Conservation (phyloP, 2,888 invertebrate genomes). For the Lissocephala sabroskyi region DNA sequence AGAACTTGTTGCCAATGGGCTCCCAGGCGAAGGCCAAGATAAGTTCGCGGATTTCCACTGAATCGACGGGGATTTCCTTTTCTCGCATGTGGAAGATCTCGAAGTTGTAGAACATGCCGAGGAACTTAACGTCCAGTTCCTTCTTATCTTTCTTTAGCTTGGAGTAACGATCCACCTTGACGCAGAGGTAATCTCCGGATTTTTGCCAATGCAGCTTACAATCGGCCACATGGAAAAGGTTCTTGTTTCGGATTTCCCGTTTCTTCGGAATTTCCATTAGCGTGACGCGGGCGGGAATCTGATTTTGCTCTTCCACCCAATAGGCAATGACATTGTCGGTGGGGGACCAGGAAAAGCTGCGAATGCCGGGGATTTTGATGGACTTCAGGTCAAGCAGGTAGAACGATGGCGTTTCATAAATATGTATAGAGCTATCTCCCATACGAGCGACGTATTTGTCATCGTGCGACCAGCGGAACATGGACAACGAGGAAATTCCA, state of each 20-base stretch:
- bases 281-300: conserved; percentile 95
- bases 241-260: conserved; percentile 91
- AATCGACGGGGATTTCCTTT: conserved; percentile 97
- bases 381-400: conserved; percentile 95
- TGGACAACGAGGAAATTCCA: conserved; percentile 89
- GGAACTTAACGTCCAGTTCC: conserved; percentile 92
- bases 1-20: conserved; percentile 95
- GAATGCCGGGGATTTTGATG: conserved; percentile 89
- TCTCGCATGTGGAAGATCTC: conserved; percentile 99
- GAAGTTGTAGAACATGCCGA: conserved; percentile 98
- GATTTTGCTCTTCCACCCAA: conserved; percentile 98
- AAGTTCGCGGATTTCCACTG: conserved; percentile 94
- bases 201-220: conserved; percentile 99
- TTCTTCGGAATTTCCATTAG: conserved; percentile 93
- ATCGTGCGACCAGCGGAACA: conserved; percentile 97
- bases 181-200: conserved; percentile 96
- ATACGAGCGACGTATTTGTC: conserved; percentile 95
- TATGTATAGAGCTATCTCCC: conserved; percentile 86
- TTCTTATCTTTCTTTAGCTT: conserved; percentile 96
- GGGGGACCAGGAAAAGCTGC: conserved; percentile 98
- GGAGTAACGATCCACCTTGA: conserved; percentile 89
- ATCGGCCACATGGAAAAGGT: conserved; percentile 97
- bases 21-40: conserved; percentile 99
- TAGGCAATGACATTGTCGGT: conserved; percentile 96
- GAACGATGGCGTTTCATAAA: conserved; percentile 98